Conservation (phyloP, 2,888 invertebrate species). For the Helobdella robusta region DNA sequence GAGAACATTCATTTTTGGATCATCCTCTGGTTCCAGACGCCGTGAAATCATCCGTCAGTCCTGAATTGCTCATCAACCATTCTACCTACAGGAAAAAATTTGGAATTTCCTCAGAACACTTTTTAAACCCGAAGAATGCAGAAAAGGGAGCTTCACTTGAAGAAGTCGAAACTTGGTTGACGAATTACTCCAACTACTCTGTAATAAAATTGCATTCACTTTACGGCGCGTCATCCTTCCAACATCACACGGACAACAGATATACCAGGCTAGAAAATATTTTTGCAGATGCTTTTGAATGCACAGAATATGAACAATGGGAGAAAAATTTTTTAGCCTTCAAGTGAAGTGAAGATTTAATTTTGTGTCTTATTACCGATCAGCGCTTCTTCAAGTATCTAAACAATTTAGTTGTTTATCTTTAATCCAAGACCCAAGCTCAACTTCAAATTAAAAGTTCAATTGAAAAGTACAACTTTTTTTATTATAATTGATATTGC, state of each 20-base stretch:
- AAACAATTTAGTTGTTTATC: too few relatives aligned
- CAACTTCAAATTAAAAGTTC: too few relatives aligned
- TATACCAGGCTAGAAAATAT: not conserved
- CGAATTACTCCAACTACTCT: constrained; percentile 6
- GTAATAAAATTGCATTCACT: constrained; percentile 31
- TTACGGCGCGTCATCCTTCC: constrained; percentile 22
- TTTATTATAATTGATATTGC: too few relatives aligned
- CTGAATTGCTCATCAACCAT: constrained; percentile 25
- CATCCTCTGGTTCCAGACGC: constrained; percentile 28
- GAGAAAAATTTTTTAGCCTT: constrained; percentile 21
- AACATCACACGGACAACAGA: constrained; percentile 5
- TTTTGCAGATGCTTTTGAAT: constrained; percentile 15
- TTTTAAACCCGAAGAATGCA: constrained; percentile 11
- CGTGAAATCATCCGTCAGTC: constrained; percentile 14
- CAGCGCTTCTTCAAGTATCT: too few relatives aligned
- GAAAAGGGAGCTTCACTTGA: constrained; percentile 18
- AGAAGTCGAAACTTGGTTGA: constrained; percentile 29
- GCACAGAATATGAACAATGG: constrained; percentile 29
- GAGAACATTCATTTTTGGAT: constrained; percentile 31
- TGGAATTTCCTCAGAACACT: not conserved
- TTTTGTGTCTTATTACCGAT: too few relatives aligned
- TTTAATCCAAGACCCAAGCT: too few relatives aligned
- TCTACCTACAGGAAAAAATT: not conserved
- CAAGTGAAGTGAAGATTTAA: not conserved
- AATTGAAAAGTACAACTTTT: too few relatives aligned